Evolutionary conservation across 2,113 vertebrate genomes (phyloP), one percentile per base, ranked within the genome.

Genomic region (Myotis brandtii): DNA sequence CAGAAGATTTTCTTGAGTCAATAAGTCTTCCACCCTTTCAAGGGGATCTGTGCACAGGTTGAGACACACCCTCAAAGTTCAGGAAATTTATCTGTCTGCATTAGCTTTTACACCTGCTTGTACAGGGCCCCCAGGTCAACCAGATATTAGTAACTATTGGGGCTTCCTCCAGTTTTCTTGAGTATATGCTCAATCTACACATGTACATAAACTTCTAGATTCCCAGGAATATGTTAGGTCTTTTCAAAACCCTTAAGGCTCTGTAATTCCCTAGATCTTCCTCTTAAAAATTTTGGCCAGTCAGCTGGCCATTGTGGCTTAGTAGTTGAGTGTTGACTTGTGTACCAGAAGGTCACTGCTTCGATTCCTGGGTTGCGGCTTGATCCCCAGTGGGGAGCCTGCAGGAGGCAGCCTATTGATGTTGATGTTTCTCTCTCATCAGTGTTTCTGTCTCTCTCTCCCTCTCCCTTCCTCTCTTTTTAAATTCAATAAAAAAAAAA

Each of bases 191-290:
- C n/a, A 89, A 54, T 8, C 40, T 79, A n/a, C 46, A 79, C 1
- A 23, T 37, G 1, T 82, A 25, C 6, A 32, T 85, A 11, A 43
- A 72, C 32, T 46, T 92, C 70, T 82, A 23, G 32, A 84, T 23
- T 16, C 67, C 37, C 6, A 79, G 34, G 18, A 77, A 50, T 37
- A 72, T 21, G 2, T 64, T 30, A 50, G 5, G 3, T 32, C 25
- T 95, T 95, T 94, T 92, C 48, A 86, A 69, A 92, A 69, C 0
- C 5, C 34, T 81, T 80, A 64, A 17, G 21, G 66, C 62, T 40
- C 27, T 64, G 1, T 82, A 12, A 46, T 25, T 91, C 0, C 16
- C 2, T 50, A 89, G 16, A 59, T 10, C 27, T 64, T 89, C 23
- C 21, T 69, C 34, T 83, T 37, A 79, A 64, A 64, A 70, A n/a